Conservation (phyloP, 2,113 vertebrate genomes). For the Bujurquina vittata region DNA sequence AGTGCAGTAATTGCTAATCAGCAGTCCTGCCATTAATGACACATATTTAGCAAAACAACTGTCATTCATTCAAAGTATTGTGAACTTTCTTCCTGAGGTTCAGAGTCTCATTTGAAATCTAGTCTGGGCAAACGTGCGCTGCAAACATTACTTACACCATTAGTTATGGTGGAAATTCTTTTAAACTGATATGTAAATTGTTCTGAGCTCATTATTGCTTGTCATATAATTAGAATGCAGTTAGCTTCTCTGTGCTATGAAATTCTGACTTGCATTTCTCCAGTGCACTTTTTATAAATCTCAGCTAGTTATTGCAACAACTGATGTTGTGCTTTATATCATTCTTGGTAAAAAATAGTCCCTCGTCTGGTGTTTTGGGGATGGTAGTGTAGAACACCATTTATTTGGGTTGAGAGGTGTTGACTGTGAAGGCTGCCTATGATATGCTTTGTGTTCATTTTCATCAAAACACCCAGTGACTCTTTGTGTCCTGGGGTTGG, state of each 20-base stretch:
- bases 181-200: background rate
- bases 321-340: background rate
- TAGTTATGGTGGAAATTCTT: background rate
- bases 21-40: constrained; percentile 9
- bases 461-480: background rate
- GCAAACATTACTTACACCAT: background rate
- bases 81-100: background rate
- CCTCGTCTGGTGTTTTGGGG: background rate
- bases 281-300: background rate
- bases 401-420: background rate
- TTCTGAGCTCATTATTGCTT: background rate
- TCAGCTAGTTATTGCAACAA: no score
- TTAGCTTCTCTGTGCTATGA: background rate
- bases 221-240: background rate
- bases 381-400: background rate
- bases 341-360: background rate
- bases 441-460: background rate
- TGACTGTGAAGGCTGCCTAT: background rate
- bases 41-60: constrained; percentile 6
- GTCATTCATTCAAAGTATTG: constrained; percentile 7
- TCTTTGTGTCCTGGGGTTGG: background rate
- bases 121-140: background rate
- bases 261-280: background rate
- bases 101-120: constrained; percentile 7
- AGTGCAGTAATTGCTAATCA: constrained; percentile 10